Percentiles rank a stretch among this genome's conserved stretches.
These are phyloP conservation scores for Watsonalla cultraria DNA, from an alignment of 2,888 invertebrate genomes.

Conservation along the genomic window DNA sequence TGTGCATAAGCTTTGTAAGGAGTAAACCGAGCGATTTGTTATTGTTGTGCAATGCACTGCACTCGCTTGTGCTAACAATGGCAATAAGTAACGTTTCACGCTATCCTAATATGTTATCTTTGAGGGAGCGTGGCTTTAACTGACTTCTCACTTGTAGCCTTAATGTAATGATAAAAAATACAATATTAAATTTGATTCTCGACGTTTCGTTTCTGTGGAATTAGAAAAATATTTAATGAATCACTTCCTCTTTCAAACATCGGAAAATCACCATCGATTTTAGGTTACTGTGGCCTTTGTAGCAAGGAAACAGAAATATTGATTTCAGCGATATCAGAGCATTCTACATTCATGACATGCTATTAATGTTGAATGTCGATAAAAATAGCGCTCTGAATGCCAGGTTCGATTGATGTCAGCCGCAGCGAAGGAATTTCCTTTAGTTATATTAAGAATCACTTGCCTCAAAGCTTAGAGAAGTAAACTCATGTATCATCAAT, in stretches of 20 bases:
- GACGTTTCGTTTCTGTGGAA: too few species aligned
- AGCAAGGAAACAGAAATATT: not conserved
- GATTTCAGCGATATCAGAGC: not conserved
- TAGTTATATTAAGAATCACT: too few species aligned
- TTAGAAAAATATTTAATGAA: not conserved
- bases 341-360: not conserved
- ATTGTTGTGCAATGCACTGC: slow-evolving; percentile 25
- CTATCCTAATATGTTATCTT: slow-evolving; percentile 24
- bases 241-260: not conserved
- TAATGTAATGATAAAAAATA: not conserved
- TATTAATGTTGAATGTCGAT: not conserved
- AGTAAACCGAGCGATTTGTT: slow-evolving; percentile 32
- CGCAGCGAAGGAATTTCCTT: not conserved
- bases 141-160: not conserved
- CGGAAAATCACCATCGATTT: not conserved
- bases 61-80: slow-evolving; percentile 41
- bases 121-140: not conserved
- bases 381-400: not conserved
- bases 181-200: not conserved
- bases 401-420: not conserved
- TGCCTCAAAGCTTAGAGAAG: too few species aligned
- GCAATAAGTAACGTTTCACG: slow-evolving; percentile 37
- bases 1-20: slow-evolving; percentile 37
- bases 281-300: not conserved
- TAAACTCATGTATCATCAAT: too few species aligned